Evolutionary conservation across 2,113 vertebrate genomes (phyloP), one percentile per base, ranked within the genome.

Genomic region (Gorilla gorilla): DNA sequence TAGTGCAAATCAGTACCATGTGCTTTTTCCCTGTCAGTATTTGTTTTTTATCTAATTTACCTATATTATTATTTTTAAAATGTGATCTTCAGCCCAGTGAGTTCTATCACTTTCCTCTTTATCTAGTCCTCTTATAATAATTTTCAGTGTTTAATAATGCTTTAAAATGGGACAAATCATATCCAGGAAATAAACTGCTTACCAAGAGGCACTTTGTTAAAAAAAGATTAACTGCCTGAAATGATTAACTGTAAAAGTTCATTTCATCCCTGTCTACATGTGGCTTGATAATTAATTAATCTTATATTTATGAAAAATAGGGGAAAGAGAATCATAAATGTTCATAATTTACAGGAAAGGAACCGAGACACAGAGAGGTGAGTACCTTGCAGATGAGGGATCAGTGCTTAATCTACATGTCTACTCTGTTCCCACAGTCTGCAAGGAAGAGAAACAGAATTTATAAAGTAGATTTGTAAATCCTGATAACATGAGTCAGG

Each of bases 121-220:
- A 96, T 87, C 27, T 90, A 85, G 83, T 13, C 6, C 82, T 86
- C 91, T 20, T 86, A 16, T 13, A 35, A 14, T 27, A 64, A 50
- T 85, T 93, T 92, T 68, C 83, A 97, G 93, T 89, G 66, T 79
- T 93, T 76, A 93, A 66, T 92, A 90, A 90, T 80, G n/a, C 40
- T 97, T 94, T 84, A 81, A 89, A 94, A 95, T 90, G 72, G 61
- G 68, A 89, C 30, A 95, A 89, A 96, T 85, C 32, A 43, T 75
- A 90, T 84, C 55, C n/a, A 89, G 73, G 64, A 91, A 85, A 57
- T 81, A 85, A 81, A 90, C 22, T 70, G 23, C 23, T 80, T 91
- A 25, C 52, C 16, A 75, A 97, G 75, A 93, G 35, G 13, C 10
- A 50, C 20, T 94, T 92, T 48, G 9, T 93, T 90, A 32, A 76